Evolutionary conservation across 2,113 vertebrate species (phyloP), one percentile per base, ranked within the genome.

Genomic region (Pluvialis apricaria): DNA sequence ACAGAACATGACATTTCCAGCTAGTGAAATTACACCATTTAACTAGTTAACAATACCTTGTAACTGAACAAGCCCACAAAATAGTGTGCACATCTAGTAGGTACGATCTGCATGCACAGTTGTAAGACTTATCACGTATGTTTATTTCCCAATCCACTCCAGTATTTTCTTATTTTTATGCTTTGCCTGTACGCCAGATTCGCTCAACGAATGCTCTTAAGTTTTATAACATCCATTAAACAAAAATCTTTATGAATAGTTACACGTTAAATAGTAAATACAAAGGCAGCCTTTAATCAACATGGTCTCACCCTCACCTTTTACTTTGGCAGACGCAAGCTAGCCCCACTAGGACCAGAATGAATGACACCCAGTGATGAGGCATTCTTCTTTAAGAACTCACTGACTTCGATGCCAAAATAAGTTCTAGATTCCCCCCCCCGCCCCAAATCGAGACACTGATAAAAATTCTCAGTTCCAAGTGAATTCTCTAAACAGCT

Each of bases 71-170:
- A 58, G 49, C 4, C 49, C 72, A 42, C 58, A 49, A 31, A 62
- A 13, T 1, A 32, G 15, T 0, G 7, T 54, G 36, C 12, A 15
- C 25, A 61, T 20, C 68, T 61, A 60, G 29, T 7, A 70, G 32
- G 10, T 20, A 82, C 36, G 57, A 9, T 32, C n/a, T 26, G 11
- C 2, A 1, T 19, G 11, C 36, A 64, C 13, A 38, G 49, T 24
- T 36, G 1, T 1, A 18, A 51, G 29, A 36, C 24, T 9, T 28
- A 82, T 4, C 44, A 25, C 20, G 38, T 19, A 26, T 0, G 4
- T 6, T 14, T 17, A 15, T 18, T 40, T 82, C 64, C 40, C 34
- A 42, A 22, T 3, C 34, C 75, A 57, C 84, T 32, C 15, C 0
- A 31, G 10, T 24, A 52, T 79, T 25, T 44, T 51, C 54, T 68